Evolutionary conservation across 2,888 invertebrate species (phyloP), one percentile per base, ranked within the genome.

Genomic region (Apomyelois bistriatella): DNA sequence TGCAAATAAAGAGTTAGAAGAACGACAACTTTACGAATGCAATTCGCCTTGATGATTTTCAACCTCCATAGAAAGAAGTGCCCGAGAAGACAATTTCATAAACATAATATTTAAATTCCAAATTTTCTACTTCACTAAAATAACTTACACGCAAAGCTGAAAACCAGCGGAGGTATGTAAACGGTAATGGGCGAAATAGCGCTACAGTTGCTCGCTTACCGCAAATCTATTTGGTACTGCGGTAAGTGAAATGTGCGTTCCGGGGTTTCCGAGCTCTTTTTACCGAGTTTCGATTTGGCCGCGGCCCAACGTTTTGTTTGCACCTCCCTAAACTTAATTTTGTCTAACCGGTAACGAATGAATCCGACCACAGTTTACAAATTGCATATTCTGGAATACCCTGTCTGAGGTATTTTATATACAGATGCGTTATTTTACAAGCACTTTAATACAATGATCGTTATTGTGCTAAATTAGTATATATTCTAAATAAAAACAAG

Each of bases 261-360:
- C 46, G 30, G 46, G 46, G 9, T 15, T 35, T 15, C 46, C 32
- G 32, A 17, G 17, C 46, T 12, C 40, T 46, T 46, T 46, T 46
- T 32, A 12, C 32, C 8, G 30, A 35, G 32, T 15, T 41, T 50
- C 49, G 49, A 50, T 50, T 50, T 50, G 49, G 49, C 49, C 15
- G 3, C 40, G 9, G 40, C 41, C 49, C 49, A 50, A 15, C 30
- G 40, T 50, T 50, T 50, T 50, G 49, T 50, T 50, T 50, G 49
- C 49, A 41, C 49, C 49, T 50, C 30, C 49, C 49, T 15, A 50
- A 50, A 50, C 49, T 50, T 50, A 50, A 50, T 50, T 50, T 50
- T 49, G 48, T 50, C 49, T 50, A 49, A 50, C 49, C 41, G 40
- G 49, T 32, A 32, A 50, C 40, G 49, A 49, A 50, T 40, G 49